phyloP scores from a whole-genome alignment of 2,797 vertebrate species.

The Pogoniulus pusillus region DNA sequence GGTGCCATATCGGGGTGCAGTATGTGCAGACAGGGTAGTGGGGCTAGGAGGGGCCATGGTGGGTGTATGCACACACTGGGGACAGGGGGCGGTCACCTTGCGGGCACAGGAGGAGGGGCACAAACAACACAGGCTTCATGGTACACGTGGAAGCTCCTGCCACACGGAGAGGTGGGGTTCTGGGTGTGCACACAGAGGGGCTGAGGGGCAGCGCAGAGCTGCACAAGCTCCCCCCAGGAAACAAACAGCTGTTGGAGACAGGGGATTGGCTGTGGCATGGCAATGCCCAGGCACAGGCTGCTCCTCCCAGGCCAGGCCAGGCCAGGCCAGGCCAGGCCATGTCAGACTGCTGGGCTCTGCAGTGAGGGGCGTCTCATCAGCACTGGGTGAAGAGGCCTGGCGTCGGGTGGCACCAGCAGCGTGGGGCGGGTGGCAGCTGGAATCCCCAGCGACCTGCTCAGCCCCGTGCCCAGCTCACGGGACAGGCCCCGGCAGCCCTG shows the following conservation, averaged over 20 bases:
- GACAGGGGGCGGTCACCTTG: rapidly evolving
- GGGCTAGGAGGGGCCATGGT: rapidly evolving
- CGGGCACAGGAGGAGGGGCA: not conserved
- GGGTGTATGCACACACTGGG: rapidly evolving
- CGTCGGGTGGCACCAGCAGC: not conserved
- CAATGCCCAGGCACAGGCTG: not conserved
- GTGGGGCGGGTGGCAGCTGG: conserved; percentile 27
- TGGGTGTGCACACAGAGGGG: rapidly evolving
- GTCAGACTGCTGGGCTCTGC: not conserved
- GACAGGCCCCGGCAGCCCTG: conserved; percentile 76
- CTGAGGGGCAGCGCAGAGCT: not conserved
- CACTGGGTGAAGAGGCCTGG: conserved; percentile 17
- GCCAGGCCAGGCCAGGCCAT: rapidly evolving
- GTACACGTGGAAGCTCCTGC: rapidly evolving
- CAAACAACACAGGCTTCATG: rapidly evolving
- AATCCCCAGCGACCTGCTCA: conserved; percentile 33
- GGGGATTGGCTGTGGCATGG: rapidly evolving
- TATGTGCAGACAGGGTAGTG: rapidly evolving
- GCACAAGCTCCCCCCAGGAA: not conserved
- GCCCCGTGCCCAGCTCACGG: conserved; percentile 66
- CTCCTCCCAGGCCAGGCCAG: rapidly evolving
- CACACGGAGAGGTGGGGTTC: rapidly evolving
- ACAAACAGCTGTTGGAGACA: not conserved
- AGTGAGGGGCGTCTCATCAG: not conserved
- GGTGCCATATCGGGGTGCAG: not conserved